Evolutionary conservation across 2,797 vertebrate genomes (phyloP), one percentile per base, ranked within the genome.

Genomic region (Microchirus variegatus): DNA sequence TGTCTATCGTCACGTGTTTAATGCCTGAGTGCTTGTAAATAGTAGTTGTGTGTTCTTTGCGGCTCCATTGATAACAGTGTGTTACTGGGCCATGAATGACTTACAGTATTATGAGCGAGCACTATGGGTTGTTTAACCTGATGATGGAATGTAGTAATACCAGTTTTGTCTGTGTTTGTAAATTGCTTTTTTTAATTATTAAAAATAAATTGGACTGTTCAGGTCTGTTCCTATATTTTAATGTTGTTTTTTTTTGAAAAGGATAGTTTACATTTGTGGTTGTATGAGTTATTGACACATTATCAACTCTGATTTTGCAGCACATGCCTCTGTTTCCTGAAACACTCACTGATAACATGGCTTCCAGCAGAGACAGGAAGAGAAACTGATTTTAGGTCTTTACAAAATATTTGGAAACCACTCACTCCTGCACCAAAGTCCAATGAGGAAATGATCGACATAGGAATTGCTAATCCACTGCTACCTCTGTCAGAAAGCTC

Each of bases 21-120:
- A 66, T 5, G 57, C 66, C 26, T 57, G 54, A 55, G 22, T 64
- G 48, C 58, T 12, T 36, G 35, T 38, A 16, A 57, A 79, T 54
- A 66, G 35, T 55, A 16, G 35, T 38, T 40, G 42, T 63, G 14
- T 75, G 60, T 75, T 53, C 18, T 22, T 31, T 1, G 12, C n/a
- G 37, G 15, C 19, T 42, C 60, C 14, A 31, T 51, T 7, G 12
- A 22, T 5, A 18, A 10, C 46, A n/a, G 0, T 5, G n/a, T 62
- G 15, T 45, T 35, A 45, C 13, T 46, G 15, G 46, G 22, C 1
- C 42, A 49, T 42, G 7, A 45, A 45, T 13, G 15, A n/a, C 43
- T 11, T 17, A n/a, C 11, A 43, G 37, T 44, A 2, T 31, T 31
- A 31, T 31, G 31, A 31, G 31, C 31, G n/a, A n/a, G 8, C 31